Conservation (phyloP, 2,113 vertebrate genomes). For the Casuarius casuarius region DNA sequence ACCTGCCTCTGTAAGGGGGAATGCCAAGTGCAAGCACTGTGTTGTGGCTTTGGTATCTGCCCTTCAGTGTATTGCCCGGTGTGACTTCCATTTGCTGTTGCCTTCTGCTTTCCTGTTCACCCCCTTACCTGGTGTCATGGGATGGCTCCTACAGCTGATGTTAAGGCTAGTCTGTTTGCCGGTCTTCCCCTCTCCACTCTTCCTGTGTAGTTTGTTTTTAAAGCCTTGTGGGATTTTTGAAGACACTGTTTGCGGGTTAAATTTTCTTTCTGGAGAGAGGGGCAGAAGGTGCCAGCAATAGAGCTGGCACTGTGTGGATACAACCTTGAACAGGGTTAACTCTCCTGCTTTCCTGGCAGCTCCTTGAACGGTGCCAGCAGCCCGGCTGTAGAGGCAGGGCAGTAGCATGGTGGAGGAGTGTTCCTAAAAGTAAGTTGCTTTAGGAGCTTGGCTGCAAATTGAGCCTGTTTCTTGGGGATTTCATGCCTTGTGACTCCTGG, state of each 20-base stretch:
- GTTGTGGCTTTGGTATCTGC: not conserved
- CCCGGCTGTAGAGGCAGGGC: not conserved
- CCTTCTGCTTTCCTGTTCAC: not conserved
- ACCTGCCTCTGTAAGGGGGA: slow-evolving; percentile 90
- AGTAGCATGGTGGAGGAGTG: fast-evolving
- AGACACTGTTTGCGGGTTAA: slow-evolving; percentile 38
- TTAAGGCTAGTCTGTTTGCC: slow-evolving; percentile 41
- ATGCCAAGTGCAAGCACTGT: not conserved
- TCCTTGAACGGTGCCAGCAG: not conserved
- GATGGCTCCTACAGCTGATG: not conserved
- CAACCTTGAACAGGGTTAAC: fast-evolving
- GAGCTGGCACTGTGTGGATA: not conserved
- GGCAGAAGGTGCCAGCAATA: not conserved
- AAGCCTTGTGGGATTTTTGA: slow-evolving; percentile 11
- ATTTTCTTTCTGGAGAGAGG: not conserved
- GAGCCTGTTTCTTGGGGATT: fast-evolving
- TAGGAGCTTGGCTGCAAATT: not conserved
- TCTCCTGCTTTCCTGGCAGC: not conserved
- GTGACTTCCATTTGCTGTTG: not conserved
- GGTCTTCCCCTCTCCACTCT: not conserved
- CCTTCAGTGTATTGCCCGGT: not conserved
- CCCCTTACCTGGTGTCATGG: not conserved
- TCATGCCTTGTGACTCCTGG: not conserved
- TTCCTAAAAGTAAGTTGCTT: not conserved
- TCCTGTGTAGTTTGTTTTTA: slow-evolving; percentile 21